A percentile compares a stretch with the other conserved stretches of the same genome.
Conservation (phyloP, 2,797 vertebrate genomes). For the Falco concolor region DNA sequence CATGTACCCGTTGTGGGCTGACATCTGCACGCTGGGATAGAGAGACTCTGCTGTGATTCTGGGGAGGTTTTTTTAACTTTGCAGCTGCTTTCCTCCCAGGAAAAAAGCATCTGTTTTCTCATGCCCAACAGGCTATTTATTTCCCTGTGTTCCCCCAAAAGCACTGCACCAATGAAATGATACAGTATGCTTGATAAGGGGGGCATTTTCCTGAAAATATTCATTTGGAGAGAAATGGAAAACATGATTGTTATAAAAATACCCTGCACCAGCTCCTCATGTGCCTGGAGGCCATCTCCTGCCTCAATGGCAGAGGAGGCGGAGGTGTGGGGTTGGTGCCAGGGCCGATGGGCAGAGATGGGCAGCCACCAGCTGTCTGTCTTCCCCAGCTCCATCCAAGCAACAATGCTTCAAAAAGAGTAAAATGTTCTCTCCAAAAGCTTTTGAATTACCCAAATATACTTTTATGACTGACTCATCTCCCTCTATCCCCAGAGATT, state of each 20-base stretch:
- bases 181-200: rapidly evolving
- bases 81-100: neutral
- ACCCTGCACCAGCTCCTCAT: neutral
- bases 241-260: neutral
- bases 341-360: rapidly evolving
- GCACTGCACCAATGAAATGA: neutral
- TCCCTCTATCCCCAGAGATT: neutral
- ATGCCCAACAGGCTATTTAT: neutral
- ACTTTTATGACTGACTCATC: neutral
- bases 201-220: neutral
- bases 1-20: rapidly evolving
- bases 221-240: neutral
- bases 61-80: neutral
- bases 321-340: rapidly evolving
- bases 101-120: neutral
- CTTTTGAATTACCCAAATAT: neutral
- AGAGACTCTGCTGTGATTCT: neutral
- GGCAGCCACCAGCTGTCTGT: neutral
- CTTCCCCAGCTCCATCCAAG: neutral
- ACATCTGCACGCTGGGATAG: rapidly evolving
- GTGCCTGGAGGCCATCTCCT: neutral
- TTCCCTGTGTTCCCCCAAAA: neutral
- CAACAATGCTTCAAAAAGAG: neutral
- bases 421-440: neutral
- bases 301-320: rapidly evolving